These are phyloP conservation scores for Archegozetes longisetosus DNA, from an alignment of 1,140 invertebrate species.

Conservation along the genomic window DNA sequence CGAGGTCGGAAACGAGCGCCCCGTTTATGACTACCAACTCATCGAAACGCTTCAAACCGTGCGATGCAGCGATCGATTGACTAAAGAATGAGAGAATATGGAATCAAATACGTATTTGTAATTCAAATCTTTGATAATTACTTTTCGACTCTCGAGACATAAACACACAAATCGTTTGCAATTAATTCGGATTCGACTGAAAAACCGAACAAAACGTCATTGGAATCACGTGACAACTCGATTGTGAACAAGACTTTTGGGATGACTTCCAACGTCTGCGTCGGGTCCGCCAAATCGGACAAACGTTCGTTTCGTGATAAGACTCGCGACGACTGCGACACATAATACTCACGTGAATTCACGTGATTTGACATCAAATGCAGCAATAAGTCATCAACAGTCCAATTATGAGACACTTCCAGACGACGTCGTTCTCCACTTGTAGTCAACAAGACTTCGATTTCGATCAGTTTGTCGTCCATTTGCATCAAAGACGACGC, in stretches of 20 bases:
- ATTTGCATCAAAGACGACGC: background rate
- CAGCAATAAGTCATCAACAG: background rate
- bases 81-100: background rate
- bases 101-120: background rate
- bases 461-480: background rate
- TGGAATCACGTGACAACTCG: constrained; percentile 64
- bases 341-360: constrained; percentile 5
- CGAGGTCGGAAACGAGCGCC: constrained; percentile 87
- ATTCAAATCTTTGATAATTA: background rate
- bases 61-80: constrained; percentile 82
- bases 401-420: constrained; percentile 2
- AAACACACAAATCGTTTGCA: constrained; percentile 90
- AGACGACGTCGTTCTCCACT: background rate
- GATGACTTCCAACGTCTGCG: constrained; percentile 1
- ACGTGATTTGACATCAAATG: background rate
- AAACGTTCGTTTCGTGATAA: constrained; percentile 4
- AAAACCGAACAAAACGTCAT: constrained; percentile 94
- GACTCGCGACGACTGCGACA: background rate
- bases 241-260: constrained; percentile 61
- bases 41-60: constrained; percentile 89
- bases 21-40: constrained; percentile 98
- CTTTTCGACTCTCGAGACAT: constrained; percentile 65
- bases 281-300: background rate
- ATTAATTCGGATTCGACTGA: constrained; percentile 87
- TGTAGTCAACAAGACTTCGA: background rate